Percentiles rank a stretch among this genome's conserved stretches.
These are phyloP conservation scores for Paratilapia polleni DNA, from an alignment of 2,113 vertebrate genomes.

Conservation along the genomic window DNA sequence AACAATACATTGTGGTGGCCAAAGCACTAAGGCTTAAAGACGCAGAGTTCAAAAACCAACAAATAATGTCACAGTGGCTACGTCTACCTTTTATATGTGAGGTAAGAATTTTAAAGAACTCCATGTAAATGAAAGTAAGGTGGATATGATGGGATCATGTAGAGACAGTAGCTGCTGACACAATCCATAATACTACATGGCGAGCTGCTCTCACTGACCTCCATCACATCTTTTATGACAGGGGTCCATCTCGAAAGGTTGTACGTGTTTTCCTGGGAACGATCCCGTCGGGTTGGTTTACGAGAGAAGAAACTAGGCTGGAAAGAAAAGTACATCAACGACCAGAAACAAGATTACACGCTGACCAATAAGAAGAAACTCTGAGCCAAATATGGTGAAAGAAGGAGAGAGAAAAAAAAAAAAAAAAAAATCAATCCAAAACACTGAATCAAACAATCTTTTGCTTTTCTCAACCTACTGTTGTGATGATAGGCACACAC, in stretches of 20 bases:
- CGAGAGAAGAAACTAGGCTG: constrained; percentile 72
- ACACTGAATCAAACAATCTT: background rate
- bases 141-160: background rate
- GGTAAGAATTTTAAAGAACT: background rate
- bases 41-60: background rate
- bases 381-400: too few species aligned
- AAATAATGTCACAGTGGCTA: background rate
- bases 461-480: constrained; percentile 66
- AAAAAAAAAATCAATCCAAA: background rate
- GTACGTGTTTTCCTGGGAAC: constrained; percentile 88
- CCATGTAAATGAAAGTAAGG: background rate
- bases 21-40: background rate
- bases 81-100: background rate
- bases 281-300: constrained; percentile 86
- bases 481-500: constrained; percentile 88
- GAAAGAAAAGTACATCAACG: constrained; percentile 6
- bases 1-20: background rate
- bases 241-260: constrained; percentile 97
- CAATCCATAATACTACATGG: background rate
- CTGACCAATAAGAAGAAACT: background rate
- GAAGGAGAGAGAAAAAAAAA: too few species aligned
- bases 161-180: background rate
- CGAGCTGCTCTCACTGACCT: constrained; percentile 78
- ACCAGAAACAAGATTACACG: background rate
- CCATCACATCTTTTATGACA: constrained; percentile 94